A percentile compares a stretch with the other conserved stretches of the same genome.
phyloP scores from a whole-genome alignment of 1,140 invertebrate genomes.

The Panonychus citri region DNA sequence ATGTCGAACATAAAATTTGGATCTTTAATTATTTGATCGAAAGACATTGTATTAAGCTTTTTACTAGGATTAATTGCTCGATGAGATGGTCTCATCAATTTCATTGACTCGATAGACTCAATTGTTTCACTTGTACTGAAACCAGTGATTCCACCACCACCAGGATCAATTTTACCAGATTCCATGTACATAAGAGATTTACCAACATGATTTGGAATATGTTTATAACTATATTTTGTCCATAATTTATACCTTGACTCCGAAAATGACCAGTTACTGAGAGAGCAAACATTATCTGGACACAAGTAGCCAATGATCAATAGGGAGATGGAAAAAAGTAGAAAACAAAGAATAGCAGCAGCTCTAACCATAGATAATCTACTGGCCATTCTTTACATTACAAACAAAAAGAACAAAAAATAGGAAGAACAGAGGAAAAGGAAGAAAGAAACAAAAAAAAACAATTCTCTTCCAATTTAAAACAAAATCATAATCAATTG shows the following conservation, averaged over 20 bases:
- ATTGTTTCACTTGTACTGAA: no score
- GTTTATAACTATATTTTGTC: neutral
- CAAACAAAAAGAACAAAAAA: no score
- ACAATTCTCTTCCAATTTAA: no score
- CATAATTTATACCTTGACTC: neutral
- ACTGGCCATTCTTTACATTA: no score
- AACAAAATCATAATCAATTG: no score
- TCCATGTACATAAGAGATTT: neutral
- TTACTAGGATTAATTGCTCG: neutral
- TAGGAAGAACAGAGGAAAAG: no score
- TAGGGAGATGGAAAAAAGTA: neutral
- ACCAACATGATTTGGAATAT: neutral
- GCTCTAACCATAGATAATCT: no score
- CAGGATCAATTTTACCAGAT: neutral
- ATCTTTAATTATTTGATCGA: slow-evolving; percentile 15
- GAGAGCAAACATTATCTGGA: neutral
- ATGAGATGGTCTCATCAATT: neutral
- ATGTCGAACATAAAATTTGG: slow-evolving; percentile 24
- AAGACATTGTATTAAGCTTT: slow-evolving; percentile 10
- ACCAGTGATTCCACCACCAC: no score
- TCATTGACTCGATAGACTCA: neutral
- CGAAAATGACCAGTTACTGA: neutral
- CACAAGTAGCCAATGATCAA: neutral
- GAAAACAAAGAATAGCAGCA: neutral
- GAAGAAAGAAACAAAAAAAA: no score